Percentiles rank a stretch among this genome's conserved stretches.
Conservation (phyloP, 2,888 invertebrate genomes). For the Dichetophora obliterata region DNA sequence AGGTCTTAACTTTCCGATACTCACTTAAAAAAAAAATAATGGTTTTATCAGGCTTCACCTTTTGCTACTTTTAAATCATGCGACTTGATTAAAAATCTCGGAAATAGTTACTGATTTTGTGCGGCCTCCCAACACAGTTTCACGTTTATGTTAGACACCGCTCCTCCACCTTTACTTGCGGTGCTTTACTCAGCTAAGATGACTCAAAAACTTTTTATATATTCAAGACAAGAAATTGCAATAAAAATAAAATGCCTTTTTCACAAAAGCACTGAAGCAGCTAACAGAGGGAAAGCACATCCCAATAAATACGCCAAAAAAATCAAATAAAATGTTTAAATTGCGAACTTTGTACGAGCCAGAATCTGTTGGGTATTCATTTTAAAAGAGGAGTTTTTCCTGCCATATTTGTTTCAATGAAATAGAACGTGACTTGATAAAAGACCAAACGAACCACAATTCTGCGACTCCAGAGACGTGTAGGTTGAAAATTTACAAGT, state of each 20-base stretch:
- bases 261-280: not conserved
- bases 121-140: not conserved
- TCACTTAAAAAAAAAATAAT: no score
- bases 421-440: conserved; percentile 35
- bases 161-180: not conserved
- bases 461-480: conserved; percentile 39
- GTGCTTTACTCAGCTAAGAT: not conserved
- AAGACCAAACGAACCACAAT: not conserved
- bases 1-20: no score
- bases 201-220: conserved; percentile 22
- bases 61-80: no score
- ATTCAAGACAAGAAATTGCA: conserved; percentile 25
- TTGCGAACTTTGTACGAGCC: conserved; percentile 9
- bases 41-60: no score
- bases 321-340: conserved; percentile 34
- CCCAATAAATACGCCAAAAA: not conserved
- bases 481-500: conserved; percentile 24
- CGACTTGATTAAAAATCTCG: no score
- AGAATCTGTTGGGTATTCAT: not conserved
- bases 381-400: conserved; percentile 13
- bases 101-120: not conserved
- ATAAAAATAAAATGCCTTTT: conserved; percentile 34
- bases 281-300: not conserved
- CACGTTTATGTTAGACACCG: not conserved
- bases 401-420: conserved; percentile 43